Evolutionary conservation across 2,797 vertebrate species (phyloP), one percentile per base, ranked within the genome.

Genomic region (Anas bahamensis): DNA sequence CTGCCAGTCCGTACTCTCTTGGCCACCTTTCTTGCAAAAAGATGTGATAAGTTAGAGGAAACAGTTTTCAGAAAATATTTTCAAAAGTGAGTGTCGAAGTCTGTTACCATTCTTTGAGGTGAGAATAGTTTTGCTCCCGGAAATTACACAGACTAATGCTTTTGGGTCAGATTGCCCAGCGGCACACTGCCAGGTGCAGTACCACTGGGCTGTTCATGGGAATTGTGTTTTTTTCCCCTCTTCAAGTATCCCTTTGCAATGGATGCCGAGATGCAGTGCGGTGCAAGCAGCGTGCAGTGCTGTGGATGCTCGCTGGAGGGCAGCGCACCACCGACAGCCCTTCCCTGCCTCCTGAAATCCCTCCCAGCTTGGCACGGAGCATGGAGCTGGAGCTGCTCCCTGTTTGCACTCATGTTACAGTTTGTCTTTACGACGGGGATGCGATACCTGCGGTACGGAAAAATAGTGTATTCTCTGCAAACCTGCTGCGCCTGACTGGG

Each of bases 311-410:
- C 88, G 10, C 88, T 66, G 80, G 94, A 83, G 88, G 86, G 79
- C 28, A 8, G 42, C 61, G 55, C 59, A 6, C 18, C 31, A 39
- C 56, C 8, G 53, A 35, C 61, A 3, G 13, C 16, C 57, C 50
- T 44, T 23, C 66, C 13, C 56, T 16, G 73, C 69, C 24, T 19
- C 63, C 17, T 8, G 31, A 2, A 15, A 35, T 66, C 66, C 55
- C 28, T 50, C 56, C 61, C 14, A 0, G 5, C 1, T 1, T 0
- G 41, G 60, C 56, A 0, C 0, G 9, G 18, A 39, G 3, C 17
- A 2, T 17, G 28, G 48, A 53, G 31, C 78, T 77, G 86, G 26
- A 8, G 10, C 52, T 15, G 2, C 68, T 85, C 72, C 52, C 46
- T 24, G 5, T 9, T 44, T 4, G 3, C 28, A 0, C 22, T 18